Conservation (phyloP, 2,888 invertebrate genomes). For the Lagria hirta region DNA sequence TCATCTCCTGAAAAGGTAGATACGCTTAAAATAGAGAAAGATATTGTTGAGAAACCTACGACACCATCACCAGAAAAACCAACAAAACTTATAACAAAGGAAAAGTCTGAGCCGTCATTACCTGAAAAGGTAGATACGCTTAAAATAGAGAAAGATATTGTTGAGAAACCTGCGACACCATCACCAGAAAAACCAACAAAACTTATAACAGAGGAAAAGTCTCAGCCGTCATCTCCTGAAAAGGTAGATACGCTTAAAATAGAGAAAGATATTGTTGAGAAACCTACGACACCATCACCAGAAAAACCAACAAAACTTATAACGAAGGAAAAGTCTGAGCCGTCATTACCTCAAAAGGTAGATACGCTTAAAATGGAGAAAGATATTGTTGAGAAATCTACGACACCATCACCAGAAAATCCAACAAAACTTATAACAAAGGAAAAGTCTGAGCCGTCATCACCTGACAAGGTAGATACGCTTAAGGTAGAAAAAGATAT, state of each 20-base stretch:
- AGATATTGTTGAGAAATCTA: conserved; percentile 4
- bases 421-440: conserved; percentile 1
- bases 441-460: neutral
- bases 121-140: conserved; percentile 8
- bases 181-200: neutral
- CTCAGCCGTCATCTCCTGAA: conserved; percentile 4
- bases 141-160: conserved; percentile 1
- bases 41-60: neutral
- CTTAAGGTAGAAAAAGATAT: neutral
- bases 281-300: conserved; percentile 2
- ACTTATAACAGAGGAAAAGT: neutral
- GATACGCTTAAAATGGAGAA: conserved; percentile 1
- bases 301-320: conserved; percentile 3
- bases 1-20: conserved; percentile 1
- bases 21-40: neutral
- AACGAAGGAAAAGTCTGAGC: conserved; percentile 6
- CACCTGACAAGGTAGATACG: conserved; percentile 3
- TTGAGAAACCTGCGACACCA: neutral
- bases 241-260: too few species aligned
- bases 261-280: conserved; percentile 10
- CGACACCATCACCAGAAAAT: conserved; percentile 3
- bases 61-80: conserved; percentile 1
- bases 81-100: conserved; percentile 12
- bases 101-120: conserved; percentile 10
- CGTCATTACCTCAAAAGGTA: conserved; percentile 6